These are phyloP conservation scores for Ciconia stormi DNA, from an alignment of 2,113 vertebrate genomes.

Conservation along the genomic window DNA sequence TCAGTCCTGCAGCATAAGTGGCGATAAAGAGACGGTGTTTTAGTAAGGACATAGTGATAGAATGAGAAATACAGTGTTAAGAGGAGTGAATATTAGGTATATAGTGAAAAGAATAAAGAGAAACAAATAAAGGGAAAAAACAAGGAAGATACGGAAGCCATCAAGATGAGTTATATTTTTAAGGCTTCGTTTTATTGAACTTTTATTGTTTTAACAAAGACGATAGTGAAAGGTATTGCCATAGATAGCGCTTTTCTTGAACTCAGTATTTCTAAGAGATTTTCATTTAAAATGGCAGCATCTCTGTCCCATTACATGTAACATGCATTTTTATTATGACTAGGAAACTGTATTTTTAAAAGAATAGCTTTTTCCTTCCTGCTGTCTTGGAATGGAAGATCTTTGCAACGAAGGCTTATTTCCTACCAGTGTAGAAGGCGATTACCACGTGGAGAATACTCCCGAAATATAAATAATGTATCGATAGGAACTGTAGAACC, in stretches of 20 bases:
- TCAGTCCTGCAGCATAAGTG: not conserved
- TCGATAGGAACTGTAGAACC: slow-evolving; percentile 45
- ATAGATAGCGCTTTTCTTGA: rapidly evolving
- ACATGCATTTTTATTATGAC: not conserved
- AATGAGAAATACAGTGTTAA: not conserved
- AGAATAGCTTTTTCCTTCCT: not conserved
- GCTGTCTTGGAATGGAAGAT: not conserved
- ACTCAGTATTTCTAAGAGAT: not conserved
- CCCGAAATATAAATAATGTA: slow-evolving; percentile 65
- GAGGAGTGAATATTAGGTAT: not conserved
- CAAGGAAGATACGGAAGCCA: not conserved
- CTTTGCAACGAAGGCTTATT: not conserved
- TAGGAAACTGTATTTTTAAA: not conserved
- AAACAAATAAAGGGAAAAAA: not conserved
- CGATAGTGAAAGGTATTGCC: not conserved
- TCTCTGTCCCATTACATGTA: not conserved
- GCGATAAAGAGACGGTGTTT: not conserved
- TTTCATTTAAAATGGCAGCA: not conserved
- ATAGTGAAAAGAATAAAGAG: not conserved
- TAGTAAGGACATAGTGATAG: not conserved
- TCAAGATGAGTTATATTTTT: not conserved
- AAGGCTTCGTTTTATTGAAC: not conserved
- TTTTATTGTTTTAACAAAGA: not conserved
- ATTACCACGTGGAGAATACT: not conserved
- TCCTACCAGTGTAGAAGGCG: not conserved